Base-by-base conservation (phyloP, 2,888 invertebrate genomes). In the Boloria euphrosyne region DNA sequence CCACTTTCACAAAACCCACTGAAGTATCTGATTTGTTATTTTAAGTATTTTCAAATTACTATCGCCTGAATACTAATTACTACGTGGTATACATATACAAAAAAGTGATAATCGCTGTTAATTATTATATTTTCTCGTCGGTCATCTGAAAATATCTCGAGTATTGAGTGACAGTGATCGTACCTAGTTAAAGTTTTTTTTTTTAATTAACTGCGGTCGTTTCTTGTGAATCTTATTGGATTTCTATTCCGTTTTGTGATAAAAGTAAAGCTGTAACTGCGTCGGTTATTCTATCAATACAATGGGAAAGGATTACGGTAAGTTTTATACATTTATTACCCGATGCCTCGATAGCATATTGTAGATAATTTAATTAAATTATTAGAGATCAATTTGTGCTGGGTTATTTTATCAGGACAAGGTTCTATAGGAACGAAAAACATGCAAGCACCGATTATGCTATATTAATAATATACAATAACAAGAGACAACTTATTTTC, bases 301-400 rank as follows among this genome's bases (percentile, higher is more conserved):
- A 65, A 89, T 89, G 89, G 84, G 83, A 64, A 87, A 88, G 77
- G 85, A 86, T 74, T 87, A 85, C 70, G 89, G 89, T 89, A 52
- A 71, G 75, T 74, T 67, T 61, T n/a, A 44, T 10, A 7, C 44
- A 47, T 44, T 22, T 49, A 16, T 3, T 57, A 10, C 38, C 4
- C 2, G 2, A n/a, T 44, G 4, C n/a, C 5, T 44, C n/a, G 13
- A 22, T 57, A 44, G 22, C 46, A 27, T 57, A 38, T 38, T 1
- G 18, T 13, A 22, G 13, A 16, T 16, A 57, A 46, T 57, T 57
- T 22, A 46, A 57, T 57, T 46, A 46, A 46, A 13, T 10, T 38
- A 7, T 38, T 7, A 38, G 31, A 38, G 7, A 31, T 10, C 31
- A 38, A 38, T 38, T 38, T 38, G 2, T 38, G 31, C 31, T 38